A percentile compares a stretch with the other conserved stretches of the same genome.
Evolutionary conservation across 2,888 invertebrate genomes (phyloP).

Genomic region (Andrena minutula): DNA sequence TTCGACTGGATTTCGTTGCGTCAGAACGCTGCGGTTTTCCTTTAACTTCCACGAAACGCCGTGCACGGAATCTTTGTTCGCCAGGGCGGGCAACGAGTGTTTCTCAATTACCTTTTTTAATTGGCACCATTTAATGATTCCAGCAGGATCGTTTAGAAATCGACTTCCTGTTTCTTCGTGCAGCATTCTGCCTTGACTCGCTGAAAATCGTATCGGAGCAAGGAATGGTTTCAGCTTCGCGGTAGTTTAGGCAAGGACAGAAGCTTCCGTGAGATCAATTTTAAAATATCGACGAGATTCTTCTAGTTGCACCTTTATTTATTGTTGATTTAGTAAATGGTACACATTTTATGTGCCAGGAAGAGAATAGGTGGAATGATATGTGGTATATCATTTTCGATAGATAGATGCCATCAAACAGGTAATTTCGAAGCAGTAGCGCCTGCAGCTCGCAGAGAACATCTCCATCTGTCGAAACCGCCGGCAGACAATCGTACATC

Average conservation of each 20-base stretch:
- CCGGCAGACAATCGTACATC: conserved; percentile 72
- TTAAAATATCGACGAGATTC: not conserved
- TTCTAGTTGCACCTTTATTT: not conserved
- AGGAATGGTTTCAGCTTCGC: not conserved
- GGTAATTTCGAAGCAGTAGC: conserved; percentile 59
- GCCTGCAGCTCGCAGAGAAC: conserved; percentile 61
- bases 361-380: conserved; percentile 36
- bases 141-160: conserved; percentile 59
- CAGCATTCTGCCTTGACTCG: conserved; percentile 21
- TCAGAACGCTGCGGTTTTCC: conserved; percentile 64
- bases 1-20: conserved; percentile 69
- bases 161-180: conserved; percentile 58
- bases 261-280: not conserved
- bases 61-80: conserved; percentile 58
- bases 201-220: not conserved
- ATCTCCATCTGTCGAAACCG: conserved; percentile 77
- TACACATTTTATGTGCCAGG: not conserved
- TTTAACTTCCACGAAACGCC: conserved; percentile 57
- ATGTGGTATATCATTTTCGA: conserved; percentile 39
- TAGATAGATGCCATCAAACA: conserved; percentile 30
- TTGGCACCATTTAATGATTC: conserved; percentile 62
- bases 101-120: conserved; percentile 60
- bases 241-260: no score
- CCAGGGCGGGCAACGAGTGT: conserved; percentile 45
- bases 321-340: not conserved